Conservation (phyloP, 2,888 invertebrate genomes). For the Spisula subtruncata region DNA sequence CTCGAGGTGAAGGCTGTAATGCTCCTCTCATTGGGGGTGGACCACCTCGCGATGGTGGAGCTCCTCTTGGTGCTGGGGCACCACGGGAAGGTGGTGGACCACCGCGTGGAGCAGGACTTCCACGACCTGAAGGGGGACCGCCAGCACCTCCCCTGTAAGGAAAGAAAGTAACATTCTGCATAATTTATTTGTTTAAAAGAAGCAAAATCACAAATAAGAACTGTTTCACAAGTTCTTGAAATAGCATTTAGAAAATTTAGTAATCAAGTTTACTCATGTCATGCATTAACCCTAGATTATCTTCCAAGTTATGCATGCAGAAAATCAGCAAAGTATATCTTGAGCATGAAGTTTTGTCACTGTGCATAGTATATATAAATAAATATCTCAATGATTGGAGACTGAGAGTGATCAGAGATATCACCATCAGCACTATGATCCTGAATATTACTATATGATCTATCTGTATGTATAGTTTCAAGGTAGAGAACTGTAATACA, state of each 20-base stretch:
- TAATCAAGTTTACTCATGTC: too few species aligned
- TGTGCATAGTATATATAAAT: neutral
- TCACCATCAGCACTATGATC: conserved; percentile 76
- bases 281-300: too few species aligned
- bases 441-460: conserved; percentile 67
- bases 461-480: neutral
- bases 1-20: conserved; percentile 48
- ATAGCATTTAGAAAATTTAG: too few species aligned
- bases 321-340: too few species aligned
- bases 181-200: too few species aligned
- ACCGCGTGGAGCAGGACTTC: conserved; percentile 48
- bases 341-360: too few species aligned
- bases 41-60: conserved; percentile 54
- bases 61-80: conserved; percentile 63
- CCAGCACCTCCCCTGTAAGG: conserved; percentile 36
- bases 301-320: too few species aligned
- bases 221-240: too few species aligned
- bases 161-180: neutral
- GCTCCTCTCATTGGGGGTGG: conserved; percentile 40
- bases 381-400: conserved; percentile 75
- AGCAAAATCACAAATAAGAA: too few species aligned
- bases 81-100: conserved; percentile 49
- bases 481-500: conserved; percentile 58
- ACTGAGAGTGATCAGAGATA: conserved; percentile 65
- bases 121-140: conserved; percentile 54